These are phyloP conservation scores for Ceyx melanurus DNA, from an alignment of 2,113 vertebrate genomes.

Conservation along the genomic window DNA sequence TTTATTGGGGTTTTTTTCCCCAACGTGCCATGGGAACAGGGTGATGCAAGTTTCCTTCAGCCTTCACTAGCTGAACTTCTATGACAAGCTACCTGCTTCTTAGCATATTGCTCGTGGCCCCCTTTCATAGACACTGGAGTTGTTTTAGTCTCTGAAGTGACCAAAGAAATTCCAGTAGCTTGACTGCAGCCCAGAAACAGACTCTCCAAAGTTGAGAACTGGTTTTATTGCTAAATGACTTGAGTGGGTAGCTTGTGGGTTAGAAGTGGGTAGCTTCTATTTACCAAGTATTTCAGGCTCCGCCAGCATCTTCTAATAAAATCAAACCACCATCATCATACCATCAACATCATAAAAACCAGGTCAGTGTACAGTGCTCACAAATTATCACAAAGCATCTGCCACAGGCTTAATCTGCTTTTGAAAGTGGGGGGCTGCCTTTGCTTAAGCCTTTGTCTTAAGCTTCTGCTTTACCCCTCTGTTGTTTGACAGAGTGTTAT, in stretches of 20 bases:
- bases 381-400: conserved; percentile 40
- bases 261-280: neutral
- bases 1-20: neutral
- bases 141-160: neutral
- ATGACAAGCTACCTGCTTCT: neutral
- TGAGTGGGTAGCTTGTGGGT: neutral
- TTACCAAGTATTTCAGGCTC: neutral
- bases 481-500: neutral
- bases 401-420: conserved; percentile 27
- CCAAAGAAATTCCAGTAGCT: neutral
- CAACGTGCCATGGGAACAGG: neutral
- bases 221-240: neutral
- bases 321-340: neutral
- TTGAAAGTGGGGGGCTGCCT: neutral
- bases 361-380: conserved; percentile 14
- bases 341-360: conserved; percentile 1
- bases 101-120: neutral
- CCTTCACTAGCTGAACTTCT: neutral
- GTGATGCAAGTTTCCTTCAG: neutral
- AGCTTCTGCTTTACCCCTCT: conserved; percentile 6
- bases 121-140: neutral
- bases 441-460: conserved; percentile 16
- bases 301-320: conserved; percentile 15
- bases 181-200: neutral
- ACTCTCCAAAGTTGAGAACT: neutral